Base-by-base conservation (phyloP, 2,888 invertebrate genomes). In the Tenthredo livida region DNA sequence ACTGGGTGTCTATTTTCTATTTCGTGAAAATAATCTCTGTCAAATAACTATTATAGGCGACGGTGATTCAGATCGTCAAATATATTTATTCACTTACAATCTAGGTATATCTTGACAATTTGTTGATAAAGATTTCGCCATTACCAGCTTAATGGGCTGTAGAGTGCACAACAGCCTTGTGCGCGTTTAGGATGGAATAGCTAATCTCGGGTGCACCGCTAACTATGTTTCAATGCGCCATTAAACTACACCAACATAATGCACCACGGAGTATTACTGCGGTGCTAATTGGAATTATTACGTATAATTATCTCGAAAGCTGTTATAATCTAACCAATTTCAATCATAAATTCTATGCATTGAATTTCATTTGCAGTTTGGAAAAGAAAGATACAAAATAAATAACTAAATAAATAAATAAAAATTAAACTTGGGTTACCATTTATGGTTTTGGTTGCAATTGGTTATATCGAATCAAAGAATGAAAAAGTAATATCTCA, bases 181-280 rank as follows among this genome's bases (percentile, higher is more conserved):
- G n/a, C n/a, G n/a, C n/a, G 80, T 80, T 80, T 80, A 80, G 80
- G 58, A 77, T 40, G 80, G 80, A 80, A 80, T 80, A 80, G 21
- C 80, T 80, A 80, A 80, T 77, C 40, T 37, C 80, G 61, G 47
- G 21, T 61, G 40, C 80, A 61, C 50, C 61, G 80, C 80, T 80
- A 80, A 80, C 58, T 80, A 61, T 58, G 80, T 80, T 80, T 61
- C 80, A 80, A 80, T 80, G 80, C 40, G 61, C 80, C 80, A 80
- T 80, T 80, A 80, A 80, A 80, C 80, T 61, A 61, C 61, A 37
- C 61, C 40, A 61, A 21, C 80, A 61, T 78, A 78, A 78, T 47
- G 78, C 78, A 78, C 58, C 61, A 10, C 58, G 33, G 61, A 58
- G 15, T 80, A 80, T 80, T 61, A 61, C 61, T n/a, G 54, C 54